Percentiles rank a stretch among this genome's conserved stretches.
phyloP scores from a whole-genome alignment of 2,888 invertebrate genomes.

The Ctena decussata region DNA sequence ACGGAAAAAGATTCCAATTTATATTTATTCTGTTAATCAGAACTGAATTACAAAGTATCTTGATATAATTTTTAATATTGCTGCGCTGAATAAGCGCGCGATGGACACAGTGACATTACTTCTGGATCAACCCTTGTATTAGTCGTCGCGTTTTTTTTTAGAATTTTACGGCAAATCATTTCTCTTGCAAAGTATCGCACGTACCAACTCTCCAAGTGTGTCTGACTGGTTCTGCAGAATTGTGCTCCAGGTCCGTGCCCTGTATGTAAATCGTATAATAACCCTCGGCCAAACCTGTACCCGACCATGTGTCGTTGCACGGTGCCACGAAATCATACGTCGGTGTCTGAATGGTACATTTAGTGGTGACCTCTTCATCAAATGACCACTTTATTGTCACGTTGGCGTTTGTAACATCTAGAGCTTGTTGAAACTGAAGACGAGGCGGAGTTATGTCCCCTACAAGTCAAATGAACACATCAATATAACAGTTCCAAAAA shows the following conservation, averaged over 20 bases:
- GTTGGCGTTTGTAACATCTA: constrained; percentile 11
- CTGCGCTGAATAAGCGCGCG: too few species aligned
- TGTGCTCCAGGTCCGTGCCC: constrained; percentile 25
- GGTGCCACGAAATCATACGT: neutral
- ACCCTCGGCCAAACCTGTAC: constrained; percentile 12
- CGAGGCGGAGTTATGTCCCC: constrained; percentile 42
- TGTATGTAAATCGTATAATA: constrained; percentile 12
- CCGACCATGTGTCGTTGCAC: constrained; percentile 21
- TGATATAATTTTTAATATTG: too few species aligned
- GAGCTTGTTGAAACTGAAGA: neutral
- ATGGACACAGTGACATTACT: too few species aligned
- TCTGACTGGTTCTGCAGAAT: neutral
- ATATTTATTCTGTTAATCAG: too few species aligned
- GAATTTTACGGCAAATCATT: too few species aligned
- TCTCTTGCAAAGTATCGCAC: neutral
- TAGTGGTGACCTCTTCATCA: constrained; percentile 23
- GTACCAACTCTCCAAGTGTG: constrained; percentile 22
- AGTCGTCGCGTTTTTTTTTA: too few species aligned
- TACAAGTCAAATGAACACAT: too few species aligned
- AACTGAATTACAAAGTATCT: too few species aligned
- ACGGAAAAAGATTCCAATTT: too few species aligned
- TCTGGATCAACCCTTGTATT: too few species aligned
- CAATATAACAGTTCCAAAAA: too few species aligned
- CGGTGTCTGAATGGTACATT: constrained; percentile 13
- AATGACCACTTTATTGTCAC: constrained; percentile 17